Base-by-base conservation (phyloP, 2,888 invertebrate genomes). In the Lycophotia porphyrea region DNA sequence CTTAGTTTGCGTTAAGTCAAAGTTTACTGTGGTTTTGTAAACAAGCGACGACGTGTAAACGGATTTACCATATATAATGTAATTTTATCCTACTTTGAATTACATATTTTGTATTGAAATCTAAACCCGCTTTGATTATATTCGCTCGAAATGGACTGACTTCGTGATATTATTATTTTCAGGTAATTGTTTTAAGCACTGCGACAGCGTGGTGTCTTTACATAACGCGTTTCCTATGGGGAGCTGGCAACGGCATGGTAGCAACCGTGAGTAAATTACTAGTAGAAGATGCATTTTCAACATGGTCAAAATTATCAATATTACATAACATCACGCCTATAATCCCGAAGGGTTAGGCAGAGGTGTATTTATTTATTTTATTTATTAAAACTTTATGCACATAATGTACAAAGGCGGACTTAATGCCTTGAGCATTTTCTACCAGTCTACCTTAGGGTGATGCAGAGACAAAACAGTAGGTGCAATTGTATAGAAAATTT, bases 191-290 rank as follows among this genome's bases (percentile, higher is more conserved):
- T 21, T 89, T 95, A 9, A 86, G 90, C 21, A 95, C 95, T 0
- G 88, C 91, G 74, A 90, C 91, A 18, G 94, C 96, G 0, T 96
- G 96, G 92, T 87, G 96, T 77, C 90, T 97, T 3, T 97, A 94
- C 81, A 76, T 94, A 0, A 93, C 96, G 21, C 93, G 96, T 61
- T 94, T 97, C 74, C 89, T 96, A 27, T 96, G 96, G 92, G 97
- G 97, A 0, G 82, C 93, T 15, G 96, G 96, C 0, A 93, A 94
- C 1, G 97, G 97, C 7, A 93, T 97, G 84, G 91, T 94, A 60
- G 84, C 90, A 13, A 94, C 93, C 52, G 96, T 96, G 88, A 93
- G 94, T 91, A 58, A 21, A 18, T 27, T 24, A 44, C 8, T 2
- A 65, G 13, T 27, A 9, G 7, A 3, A 1, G 36, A 36, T 44